Percentiles rank a stretch among this genome's conserved stretches.
Evolutionary conservation across 92 coral and sea anemone genomes (phyloP).

Genomic region (Phymanthus crucifer): DNA sequence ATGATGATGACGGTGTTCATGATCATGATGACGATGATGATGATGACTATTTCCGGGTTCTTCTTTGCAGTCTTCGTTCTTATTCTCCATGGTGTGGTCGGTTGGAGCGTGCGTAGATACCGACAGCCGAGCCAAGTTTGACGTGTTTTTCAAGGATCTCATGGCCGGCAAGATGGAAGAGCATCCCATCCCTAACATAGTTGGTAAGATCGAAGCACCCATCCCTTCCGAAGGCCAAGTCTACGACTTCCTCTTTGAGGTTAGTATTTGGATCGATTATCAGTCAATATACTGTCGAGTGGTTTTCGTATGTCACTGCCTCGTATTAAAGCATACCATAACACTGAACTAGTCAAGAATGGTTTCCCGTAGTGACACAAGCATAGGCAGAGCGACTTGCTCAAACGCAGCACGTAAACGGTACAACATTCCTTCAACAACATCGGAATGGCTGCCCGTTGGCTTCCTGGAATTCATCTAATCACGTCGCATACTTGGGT

Average conservation of each 20-base stretch:
- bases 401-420: too few species aligned
- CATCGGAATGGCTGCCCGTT: too few species aligned
- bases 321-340: too few species aligned
- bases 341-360: too few species aligned
- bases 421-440: too few species aligned
- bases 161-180: conserved; percentile 80
- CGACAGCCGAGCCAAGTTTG: conserved; percentile 92
- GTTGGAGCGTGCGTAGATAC: conserved; percentile 99
- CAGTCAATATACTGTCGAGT: background rate
- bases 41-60: background rate
- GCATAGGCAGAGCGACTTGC: too few species aligned
- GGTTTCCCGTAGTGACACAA: too few species aligned
- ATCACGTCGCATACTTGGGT: background rate
- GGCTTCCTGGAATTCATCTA: too few species aligned
- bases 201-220: conserved; percentile 92
- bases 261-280: conserved; percentile 20
- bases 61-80: conserved; percentile 80
- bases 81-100: conserved; percentile 97
- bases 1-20: background rate
- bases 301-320: background rate
- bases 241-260: conserved; percentile 97
- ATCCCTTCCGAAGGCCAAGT: conserved; percentile 95
- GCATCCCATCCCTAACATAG: conserved; percentile 80
- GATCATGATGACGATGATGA: background rate
- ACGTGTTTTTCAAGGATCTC: conserved; percentile 80